Base-by-base conservation (phyloP, 35 echinoderm and acorn worm species). In the Holothuria glaberrima region DNA sequence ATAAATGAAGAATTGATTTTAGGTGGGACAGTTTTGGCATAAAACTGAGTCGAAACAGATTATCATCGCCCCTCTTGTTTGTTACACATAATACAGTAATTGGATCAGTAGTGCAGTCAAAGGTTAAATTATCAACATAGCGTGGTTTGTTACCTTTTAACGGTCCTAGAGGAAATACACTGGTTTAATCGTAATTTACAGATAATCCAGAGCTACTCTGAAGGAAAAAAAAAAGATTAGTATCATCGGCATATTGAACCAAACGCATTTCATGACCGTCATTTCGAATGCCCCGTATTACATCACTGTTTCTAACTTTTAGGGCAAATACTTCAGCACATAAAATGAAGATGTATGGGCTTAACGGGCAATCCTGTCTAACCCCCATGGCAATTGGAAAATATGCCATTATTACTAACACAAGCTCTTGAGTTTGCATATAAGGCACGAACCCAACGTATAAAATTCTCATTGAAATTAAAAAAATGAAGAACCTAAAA, bases 361-460 rank as follows among this genome's bases (percentile, higher is more conserved):
- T 78, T 38, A 48, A 78, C 2, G 74, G 74, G 21, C 74, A 78
- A 19, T 32, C 74, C 20, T 78, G 74, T 44, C 74, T 78, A 12
- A 78, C 74, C 9, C 66, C 66, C 66, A 4, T 33, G 19, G 6
- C 25, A 69, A 69, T 69, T 29, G 24, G 25, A 69, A 48, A 78
- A 48, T 36, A 78, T 16, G 13, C 77, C 77, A 81, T 81, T 81
- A 56, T 81, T 73, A 73, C 70, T 36, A 3, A 73, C 70, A 73
- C 70, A 73, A 31, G 70, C 70, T 31, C 4, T 31, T 73, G 70
- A 73, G 70, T 73, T 73, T 36, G 16, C 7, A 36, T 73, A 81
- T 45, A 81, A 54, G 13, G 24, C 56, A 0, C 45, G 48, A 81
- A 81, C 77, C 77, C 77, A 81, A 20, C 54, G 77, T 26, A 21